Evolutionary conservation across 2,797 vertebrate genomes (phyloP), one percentile per base, ranked within the genome.

Genomic region (Onychomys arenicola): DNA sequence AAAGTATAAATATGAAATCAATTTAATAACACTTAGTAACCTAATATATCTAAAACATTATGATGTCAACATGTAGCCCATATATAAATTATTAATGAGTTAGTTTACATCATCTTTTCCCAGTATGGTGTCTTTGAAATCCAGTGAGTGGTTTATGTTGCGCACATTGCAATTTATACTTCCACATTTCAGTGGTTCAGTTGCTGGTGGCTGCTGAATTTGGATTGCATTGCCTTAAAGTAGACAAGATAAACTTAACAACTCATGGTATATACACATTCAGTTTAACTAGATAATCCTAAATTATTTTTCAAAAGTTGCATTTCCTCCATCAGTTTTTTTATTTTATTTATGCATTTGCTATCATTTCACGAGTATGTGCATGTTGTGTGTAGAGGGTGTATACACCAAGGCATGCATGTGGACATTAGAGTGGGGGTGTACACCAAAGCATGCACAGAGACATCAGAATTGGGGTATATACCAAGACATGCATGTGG

Each of bases 1-100:
- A 71, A 40, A 55, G 17, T 43, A 76, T 90, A 73, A 94, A 73
- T 29, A 84, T 91, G 23, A 83, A 90, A 88, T 88, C 21, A 52
- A 88, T 49, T 88, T 78, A 63, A 73, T 57, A 55, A 46, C 23
- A 40, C 46, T 65, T 34, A 55, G 49, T 71, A 90, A 59, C 8
- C 6, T 29, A 40, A 34, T 61, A 65, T 71, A 46, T 83, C 29
- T 9, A 52, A 93, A 93, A 71, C 34, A 77, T 71, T 55, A 49
- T 85, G 7, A 82, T 73, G 67, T 88, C 49, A 65, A 67, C 52
- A 43, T 27, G 32, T 78, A 80, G 29, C 61, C 29, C 43, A 76
- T 75, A 73, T 65, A 61, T 78, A 77, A 21, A 76, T 27, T 77
- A 59, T 52, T 67, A 69, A 27, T 52, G 52, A 65, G 16, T 14